Conservation (phyloP, 2,888 invertebrate genomes). For the Cheilosia soror region DNA sequence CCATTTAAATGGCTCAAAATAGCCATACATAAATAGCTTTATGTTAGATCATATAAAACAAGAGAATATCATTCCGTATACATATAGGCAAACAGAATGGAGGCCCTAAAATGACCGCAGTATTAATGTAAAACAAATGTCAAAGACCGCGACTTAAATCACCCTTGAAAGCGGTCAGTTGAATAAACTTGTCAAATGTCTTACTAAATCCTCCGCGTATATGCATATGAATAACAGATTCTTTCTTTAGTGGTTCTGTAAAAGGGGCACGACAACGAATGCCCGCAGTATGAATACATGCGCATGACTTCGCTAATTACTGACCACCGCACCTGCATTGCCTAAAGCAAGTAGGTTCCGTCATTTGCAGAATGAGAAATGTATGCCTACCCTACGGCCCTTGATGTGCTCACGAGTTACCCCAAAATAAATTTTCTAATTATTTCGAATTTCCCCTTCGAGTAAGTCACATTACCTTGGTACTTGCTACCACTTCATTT, state of each 20-base stretch:
- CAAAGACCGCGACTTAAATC: too few species aligned
- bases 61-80: too few species aligned
- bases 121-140: too few species aligned
- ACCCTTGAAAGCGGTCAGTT: too few species aligned
- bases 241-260: not conserved
- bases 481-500: not conserved
- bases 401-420: not conserved
- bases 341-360: not conserved
- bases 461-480: not conserved
- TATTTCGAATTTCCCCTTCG: not conserved
- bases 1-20: too few species aligned
- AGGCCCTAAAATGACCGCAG: too few species aligned
- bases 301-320: slow-evolving; percentile 25
- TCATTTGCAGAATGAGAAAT: not conserved
- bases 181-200: too few species aligned
- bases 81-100: too few species aligned
- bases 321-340: slow-evolving; percentile 26
- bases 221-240: too few species aligned
- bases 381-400: not conserved
- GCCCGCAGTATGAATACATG: not conserved
- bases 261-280: not conserved
- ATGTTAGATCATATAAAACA: too few species aligned
- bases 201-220: too few species aligned
- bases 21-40: too few species aligned
- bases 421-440: slow-evolving; percentile 3